Base-by-base conservation (phyloP, 2,888 invertebrate genomes). In the Phrixothrix hirtus region DNA sequence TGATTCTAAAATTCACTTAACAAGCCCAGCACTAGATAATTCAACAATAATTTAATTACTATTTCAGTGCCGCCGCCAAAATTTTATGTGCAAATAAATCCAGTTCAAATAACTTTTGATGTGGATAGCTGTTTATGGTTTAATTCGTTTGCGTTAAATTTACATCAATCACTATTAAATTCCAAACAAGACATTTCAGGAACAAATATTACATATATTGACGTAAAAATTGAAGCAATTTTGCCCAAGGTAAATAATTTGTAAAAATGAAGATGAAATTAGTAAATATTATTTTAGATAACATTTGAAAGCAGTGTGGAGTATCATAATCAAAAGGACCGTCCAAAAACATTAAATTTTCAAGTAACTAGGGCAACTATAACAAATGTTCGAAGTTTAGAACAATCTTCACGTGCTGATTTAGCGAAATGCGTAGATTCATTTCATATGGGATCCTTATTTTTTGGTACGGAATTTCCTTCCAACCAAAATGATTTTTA, bases 31-130 rank as follows among this genome's bases (percentile, higher is more conserved):
- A n/a, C n/a, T n/a, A n/a, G n/a, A n/a, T n/a, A n/a, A n/a, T n/a
- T n/a, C n/a, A n/a, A n/a, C n/a, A n/a, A n/a, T n/a, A n/a, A n/a
- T n/a, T n/a, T n/a, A 16, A 42, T 48, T 58, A 29, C 52, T 49
- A 31, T 80, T 82, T 53, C 79, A 96, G 96, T 97, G 60, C 98
- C 98, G 26, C 87, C 95, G 31, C 91, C 96, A 10, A 95, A 95
- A 73, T 82, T 95, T 62, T 97, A 92, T 77, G 86, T 91, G 9
- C 91, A 95, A 70, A 75, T 96, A 16, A 95, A 95, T 75, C 98
- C 98, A 0, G 82, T 97, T 41, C 87, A 91, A 65, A 78, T 97
- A 31, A 85, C 87, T 36, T 86, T 97, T 70, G 97, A 99, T 75
- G 82, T 88, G 45, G 83, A 87, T 55, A 96, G 95, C 45, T 81